phyloP scores from a whole-genome alignment of 2,113 vertebrate species.

The Hassar affinis region DNA sequence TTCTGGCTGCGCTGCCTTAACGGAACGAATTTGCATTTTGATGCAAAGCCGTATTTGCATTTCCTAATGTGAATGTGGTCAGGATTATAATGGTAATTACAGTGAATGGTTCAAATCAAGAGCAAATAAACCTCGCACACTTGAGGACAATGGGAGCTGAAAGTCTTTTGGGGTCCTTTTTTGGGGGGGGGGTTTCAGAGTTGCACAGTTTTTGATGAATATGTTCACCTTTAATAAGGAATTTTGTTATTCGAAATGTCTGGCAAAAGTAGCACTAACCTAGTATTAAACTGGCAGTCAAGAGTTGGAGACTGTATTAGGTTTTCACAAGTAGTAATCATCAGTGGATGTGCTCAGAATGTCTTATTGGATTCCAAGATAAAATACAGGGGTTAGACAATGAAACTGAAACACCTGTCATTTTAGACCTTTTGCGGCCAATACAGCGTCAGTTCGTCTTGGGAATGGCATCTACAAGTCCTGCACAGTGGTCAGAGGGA shows the following conservation, averaged over 20 bases:
- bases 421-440: no score
- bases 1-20: conserved; percentile 56
- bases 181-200: conserved; percentile 23
- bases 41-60: conserved; percentile 62
- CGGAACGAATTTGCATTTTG: conserved; percentile 61
- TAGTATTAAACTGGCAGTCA: not conserved
- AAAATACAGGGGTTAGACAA: no score
- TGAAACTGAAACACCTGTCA: no score
- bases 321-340: not conserved
- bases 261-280: not conserved
- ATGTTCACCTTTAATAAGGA: conserved; percentile 16
- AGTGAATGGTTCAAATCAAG: conserved; percentile 53
- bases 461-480: no score
- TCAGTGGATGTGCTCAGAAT: not conserved
- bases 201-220: conserved; percentile 11
- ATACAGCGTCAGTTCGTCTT: no score
- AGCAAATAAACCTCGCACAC: conserved; percentile 37
- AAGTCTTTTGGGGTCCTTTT: conserved; percentile 11
- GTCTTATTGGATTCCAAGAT: not conserved
- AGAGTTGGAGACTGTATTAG: not conserved
- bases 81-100: conserved; percentile 54
- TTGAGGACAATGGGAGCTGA: conserved; percentile 20
- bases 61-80: conserved; percentile 59
- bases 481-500: no score
- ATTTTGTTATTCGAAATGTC: not conserved